These are phyloP conservation scores for Cliona cf. orientalis DNA, from an alignment of 37 sponge, comb jelly and placozoan genomes.

Conservation along the genomic window DNA sequence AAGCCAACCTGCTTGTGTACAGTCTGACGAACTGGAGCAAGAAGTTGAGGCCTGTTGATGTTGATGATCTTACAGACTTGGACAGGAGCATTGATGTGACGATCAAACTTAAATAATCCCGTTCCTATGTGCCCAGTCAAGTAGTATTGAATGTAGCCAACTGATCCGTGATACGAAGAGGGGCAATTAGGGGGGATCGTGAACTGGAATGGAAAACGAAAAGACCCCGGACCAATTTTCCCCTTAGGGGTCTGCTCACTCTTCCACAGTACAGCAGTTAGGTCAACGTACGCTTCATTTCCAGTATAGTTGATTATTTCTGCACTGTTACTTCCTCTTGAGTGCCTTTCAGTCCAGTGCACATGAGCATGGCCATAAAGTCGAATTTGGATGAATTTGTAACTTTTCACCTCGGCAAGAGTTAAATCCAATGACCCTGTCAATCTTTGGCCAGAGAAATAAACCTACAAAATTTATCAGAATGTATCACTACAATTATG, in stretches of 20 bases:
- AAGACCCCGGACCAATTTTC: too few relatives aligned
- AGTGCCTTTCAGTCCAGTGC: slow-evolving; percentile 38
- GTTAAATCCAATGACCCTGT: slow-evolving; percentile 19
- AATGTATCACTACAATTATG: too few relatives aligned
- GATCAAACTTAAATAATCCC: slow-evolving; percentile 15
- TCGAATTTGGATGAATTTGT: slow-evolving; percentile 15
- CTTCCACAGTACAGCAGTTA: neutral
- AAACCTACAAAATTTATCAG: slow-evolving; percentile 1
- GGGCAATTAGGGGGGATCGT: slow-evolving; percentile 3
- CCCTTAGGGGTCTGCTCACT: too few relatives aligned
- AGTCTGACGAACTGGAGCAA: neutral
- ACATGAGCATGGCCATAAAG: slow-evolving; percentile 26
- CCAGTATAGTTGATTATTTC: neutral
- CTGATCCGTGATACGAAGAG: neutral
- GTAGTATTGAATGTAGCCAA: slow-evolving; percentile 36
- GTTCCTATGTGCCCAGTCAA: slow-evolving; percentile 26
- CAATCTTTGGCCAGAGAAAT: slow-evolving; percentile 36
- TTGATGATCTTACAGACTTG: slow-evolving; percentile 10
- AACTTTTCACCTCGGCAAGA: slow-evolving; percentile 15
- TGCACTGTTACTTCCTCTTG: neutral
- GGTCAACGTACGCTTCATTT: neutral
- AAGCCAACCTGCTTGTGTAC: slow-evolving; percentile 12
- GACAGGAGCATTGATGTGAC: neutral
- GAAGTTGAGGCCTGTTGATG: slow-evolving; percentile 23
- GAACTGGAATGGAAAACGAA: slow-evolving; percentile 32